Base-by-base conservation (phyloP, 2,888 invertebrate genomes). In the Achlya flavicornis region DNA sequence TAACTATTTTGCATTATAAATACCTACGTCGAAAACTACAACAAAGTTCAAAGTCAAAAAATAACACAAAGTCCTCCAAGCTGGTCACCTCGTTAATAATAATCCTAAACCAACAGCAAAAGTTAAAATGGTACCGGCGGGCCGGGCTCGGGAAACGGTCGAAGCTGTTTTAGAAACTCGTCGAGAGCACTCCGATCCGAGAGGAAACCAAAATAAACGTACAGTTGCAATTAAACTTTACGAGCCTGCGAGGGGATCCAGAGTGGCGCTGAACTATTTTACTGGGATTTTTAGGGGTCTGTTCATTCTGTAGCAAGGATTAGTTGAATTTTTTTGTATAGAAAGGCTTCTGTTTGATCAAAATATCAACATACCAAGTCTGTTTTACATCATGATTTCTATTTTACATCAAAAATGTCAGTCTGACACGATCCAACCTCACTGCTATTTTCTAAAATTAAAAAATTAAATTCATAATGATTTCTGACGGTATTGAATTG, bases 221-320 rank as follows among this genome's bases (percentile, higher is more conserved):
- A 78, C 75, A 66, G 78, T 79, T 76, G 82, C 81, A 84, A 82
- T 85, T 84, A 84, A 84, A 83, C 75, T 85, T 79, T 74, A 79
- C 76, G 66, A 67, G 62, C 66, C 63, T 71, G 67, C 70, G 68
- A 71, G 69, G 57, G 57, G 63, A 63, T 38, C 62, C 62, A 62
- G 64, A 65, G 48, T 63, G 64, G 63, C 59, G 53, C 62, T 53
- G 53, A 65, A 73, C 75, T 73, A 74, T 77, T 38, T 77, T 67
- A 72, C 64, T 70, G 67, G 66, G 65, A 61, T 63, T 71, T 64
- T 66, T 61, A 63, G 63, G 61, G 63, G 53, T 60, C 57, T 35
- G 46, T 46, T 32, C 1, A 38, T 35, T 48, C 16, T 48, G 14
- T 48, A 8, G 48, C 16, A 14, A 5, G 4, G n/a, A 5, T 43